Evolutionary conservation across 2,113 vertebrate species (phyloP), one percentile per base, ranked within the genome.

Genomic region (Aptenodytes patagonicus): DNA sequence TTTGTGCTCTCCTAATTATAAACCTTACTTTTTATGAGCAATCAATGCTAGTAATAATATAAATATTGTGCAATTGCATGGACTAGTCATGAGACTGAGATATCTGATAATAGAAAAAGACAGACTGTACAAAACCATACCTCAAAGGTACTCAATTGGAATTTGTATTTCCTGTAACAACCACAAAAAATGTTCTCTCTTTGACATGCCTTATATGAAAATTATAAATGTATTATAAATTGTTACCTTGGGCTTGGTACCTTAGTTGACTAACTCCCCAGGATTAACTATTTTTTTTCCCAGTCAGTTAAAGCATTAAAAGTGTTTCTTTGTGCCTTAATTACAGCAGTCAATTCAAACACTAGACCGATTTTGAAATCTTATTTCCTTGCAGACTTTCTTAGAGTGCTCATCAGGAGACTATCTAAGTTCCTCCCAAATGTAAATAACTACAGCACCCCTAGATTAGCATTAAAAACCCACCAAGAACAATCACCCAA

Each of bases 11-110:
- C 73, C 92, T 95, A 94, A 96, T 97, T 98, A 97, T 71, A 78
- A 97, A 84, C 87, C 28, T 97, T 65, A 70, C 64, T 96, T 96
- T 97, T 97, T 96, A 97, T 61, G 93, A 96, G 91, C 87, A 97
- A 97, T 91, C 91, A 97, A 95, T 89, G 94, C 81, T 95, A 76
- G 51, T 14, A 93, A 96, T 91, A 96, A 97, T 89, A 96, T 32
- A 95, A 95, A 94, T 58, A 89, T 51, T 93, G 87, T 84, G 89
- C 88, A 95, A 97, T 94, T 55, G 57, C 96, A 91, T 5, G 29
- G 93, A 90, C 71, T 93, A 78, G 94, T 86, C 86, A 66, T 76
- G 97, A 96, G 88, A 96, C 54, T 28, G 54, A 95, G 95, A 87
- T 83, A 75, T 4, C 24, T 82, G 96, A 97, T 96, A 97, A 97